Evolutionary conservation across 2,797 vertebrate genomes (phyloP).

Genomic region (Sternarchorhynchus goeldii): DNA sequence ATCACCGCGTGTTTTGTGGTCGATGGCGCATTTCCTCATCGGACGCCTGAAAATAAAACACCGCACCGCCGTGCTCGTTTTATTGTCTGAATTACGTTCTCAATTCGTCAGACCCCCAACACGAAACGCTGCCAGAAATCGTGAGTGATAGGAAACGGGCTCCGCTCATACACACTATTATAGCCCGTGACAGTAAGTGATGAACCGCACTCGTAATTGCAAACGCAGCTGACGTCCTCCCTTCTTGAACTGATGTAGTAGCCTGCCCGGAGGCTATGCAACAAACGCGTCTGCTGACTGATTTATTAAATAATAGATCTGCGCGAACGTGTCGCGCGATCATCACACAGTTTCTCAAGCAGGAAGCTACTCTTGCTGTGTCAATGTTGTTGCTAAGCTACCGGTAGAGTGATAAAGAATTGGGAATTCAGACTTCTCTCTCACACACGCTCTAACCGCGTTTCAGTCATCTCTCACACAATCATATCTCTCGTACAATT

Average conservation of each 20-base stretch:
- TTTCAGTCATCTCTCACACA: not conserved
- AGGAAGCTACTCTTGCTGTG: slow-evolving; percentile 13
- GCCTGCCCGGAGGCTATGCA: slow-evolving; percentile 25
- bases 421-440: slow-evolving; percentile 42
- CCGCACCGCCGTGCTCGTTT: not conserved
- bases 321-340: slow-evolving; percentile 42
- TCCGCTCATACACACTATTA: slow-evolving; percentile 6
- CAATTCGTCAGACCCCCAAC: not conserved
- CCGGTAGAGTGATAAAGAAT: slow-evolving; percentile 42
- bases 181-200: not conserved
- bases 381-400: slow-evolving; percentile 58
- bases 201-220: slow-evolving; percentile 19
- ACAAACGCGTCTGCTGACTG: slow-evolving; percentile 31
- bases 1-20: not conserved
- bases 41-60: not conserved
- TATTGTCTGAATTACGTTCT: slow-evolving; percentile 16
- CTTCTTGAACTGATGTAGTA: not conserved
- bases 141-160: not conserved
- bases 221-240: not conserved
- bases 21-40: slow-evolving; percentile 10
- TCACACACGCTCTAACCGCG: slow-evolving; percentile 1
- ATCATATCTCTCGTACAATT: not conserved
- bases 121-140: not conserved
- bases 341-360: slow-evolving; percentile 34
- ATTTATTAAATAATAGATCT: slow-evolving; percentile 50